Evolutionary conservation across 2,797 vertebrate species (phyloP), one percentile per base, ranked within the genome.

Genomic region (Tauraco hartlaubi): DNA sequence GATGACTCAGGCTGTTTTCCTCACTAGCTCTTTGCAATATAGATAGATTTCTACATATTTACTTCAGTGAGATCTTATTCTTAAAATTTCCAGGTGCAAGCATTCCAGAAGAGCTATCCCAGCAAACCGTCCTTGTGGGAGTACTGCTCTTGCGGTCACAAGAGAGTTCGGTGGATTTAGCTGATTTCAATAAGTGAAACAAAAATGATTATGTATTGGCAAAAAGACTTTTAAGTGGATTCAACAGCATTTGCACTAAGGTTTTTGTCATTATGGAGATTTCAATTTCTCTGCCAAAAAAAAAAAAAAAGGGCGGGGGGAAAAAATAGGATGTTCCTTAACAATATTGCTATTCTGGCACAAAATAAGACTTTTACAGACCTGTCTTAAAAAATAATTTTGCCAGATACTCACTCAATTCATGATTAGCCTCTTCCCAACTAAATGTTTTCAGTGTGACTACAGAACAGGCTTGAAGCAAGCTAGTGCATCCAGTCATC

Each of bases 281-380:
- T 49, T 83, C 52, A 64, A 28, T 11, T 73, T 79, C 41, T 71
- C 51, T 94, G 92, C 92, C 92, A 95, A 74, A 83, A 51, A 37
- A 37, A 28, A 63, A 9, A 39, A 39, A 33, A 75, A 56, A 9
- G 2, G 15, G 26, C 15, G 28, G 13, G 23, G 13, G 23, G 23
- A 11, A 11, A 26, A 26, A 49, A 49, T 48, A 44, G 51, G 4
- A 58, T 52, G 14, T 68, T 94, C 59, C n/a, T 86, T 94, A 87
- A 88, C 39, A 82, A 90, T 88, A 96, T 85, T 95, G 71, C 82
- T 96, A n/a, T 91, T 73, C 52, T 95, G 94, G 93, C 90, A 89
- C 66, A 18, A 89, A 91, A 80, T 84, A 31, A 41, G 14, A 28
- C 66, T 90, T 76, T 66, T 78, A 86, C 29, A 85, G 80, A 67